A percentile compares a stretch with the other conserved stretches of the same genome.
These are phyloP conservation scores for Platerodrilus igneus DNA, from an alignment of 2,888 invertebrate genomes.

Conservation along the genomic window DNA sequence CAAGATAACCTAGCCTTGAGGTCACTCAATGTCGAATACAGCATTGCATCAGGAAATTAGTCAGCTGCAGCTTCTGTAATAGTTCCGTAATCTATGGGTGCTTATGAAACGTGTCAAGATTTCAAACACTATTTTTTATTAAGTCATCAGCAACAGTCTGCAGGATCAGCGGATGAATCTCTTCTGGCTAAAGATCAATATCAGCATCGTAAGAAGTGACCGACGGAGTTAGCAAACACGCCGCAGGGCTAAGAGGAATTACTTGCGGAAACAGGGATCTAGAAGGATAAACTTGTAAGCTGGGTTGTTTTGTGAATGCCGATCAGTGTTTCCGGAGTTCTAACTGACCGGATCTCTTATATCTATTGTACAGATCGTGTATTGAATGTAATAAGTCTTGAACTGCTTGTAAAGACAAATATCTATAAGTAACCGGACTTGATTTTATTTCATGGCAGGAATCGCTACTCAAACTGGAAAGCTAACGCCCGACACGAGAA, in stretches of 20 bases:
- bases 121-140: too few species aligned
- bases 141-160: slow-evolving; percentile 25
- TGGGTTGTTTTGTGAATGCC: slow-evolving; percentile 41
- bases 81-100: too few species aligned
- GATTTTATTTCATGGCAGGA: slow-evolving; percentile 1
- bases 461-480: too few species aligned
- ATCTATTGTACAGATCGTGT: slow-evolving; percentile 25
- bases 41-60: slow-evolving; percentile 22
- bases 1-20: slow-evolving; percentile 28
- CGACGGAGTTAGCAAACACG: slow-evolving; percentile 37
- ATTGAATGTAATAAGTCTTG: slow-evolving; percentile 28
- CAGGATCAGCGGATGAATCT: slow-evolving; percentile 23
- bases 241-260: slow-evolving; percentile 40
- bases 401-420: slow-evolving; percentile 24
- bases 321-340: slow-evolving; percentile 35
- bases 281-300: slow-evolving; percentile 43
- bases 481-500: slow-evolving; percentile 6
- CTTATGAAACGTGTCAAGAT: too few species aligned
- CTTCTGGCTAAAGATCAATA: slow-evolving; percentile 36
- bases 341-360: slow-evolving; percentile 24
- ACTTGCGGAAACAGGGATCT: slow-evolving; percentile 44
- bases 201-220: slow-evolving; percentile 38
- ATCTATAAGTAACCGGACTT: slow-evolving; percentile 17
- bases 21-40: slow-evolving; percentile 30
- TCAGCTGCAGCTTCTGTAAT: slow-evolving; percentile 8